Evolutionary conservation across 2,113 vertebrate species (phyloP).

Genomic region (Lagopus leucura): DNA sequence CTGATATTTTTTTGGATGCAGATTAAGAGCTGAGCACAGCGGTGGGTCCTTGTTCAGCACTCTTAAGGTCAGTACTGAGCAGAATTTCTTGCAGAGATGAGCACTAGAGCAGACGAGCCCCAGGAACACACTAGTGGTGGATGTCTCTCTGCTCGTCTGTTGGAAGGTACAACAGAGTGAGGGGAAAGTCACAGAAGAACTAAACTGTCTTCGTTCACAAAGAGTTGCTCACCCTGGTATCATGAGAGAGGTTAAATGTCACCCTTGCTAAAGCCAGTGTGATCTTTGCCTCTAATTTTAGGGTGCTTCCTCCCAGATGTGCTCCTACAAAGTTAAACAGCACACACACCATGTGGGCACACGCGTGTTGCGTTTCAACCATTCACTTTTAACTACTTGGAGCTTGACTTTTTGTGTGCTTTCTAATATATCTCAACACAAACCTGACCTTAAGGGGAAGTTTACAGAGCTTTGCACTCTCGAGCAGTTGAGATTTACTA

Average conservation of each 20-base stretch:
- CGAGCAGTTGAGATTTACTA: constrained; percentile 39
- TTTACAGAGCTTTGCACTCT: constrained; percentile 63
- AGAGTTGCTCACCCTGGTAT: neutral
- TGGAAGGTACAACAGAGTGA: neutral
- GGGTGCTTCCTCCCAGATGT: neutral
- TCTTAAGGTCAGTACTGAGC: neutral
- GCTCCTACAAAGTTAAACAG: neutral
- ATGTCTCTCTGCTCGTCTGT: neutral
- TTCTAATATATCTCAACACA: constrained; percentile 56
- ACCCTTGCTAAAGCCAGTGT: neutral
- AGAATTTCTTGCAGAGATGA: neutral
- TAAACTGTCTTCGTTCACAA: neutral
- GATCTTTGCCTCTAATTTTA: neutral
- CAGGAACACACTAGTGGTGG: neutral
- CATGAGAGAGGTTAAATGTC: neutral
- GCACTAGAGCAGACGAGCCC: neutral
- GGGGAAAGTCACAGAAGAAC: neutral
- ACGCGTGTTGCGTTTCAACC: neutral
- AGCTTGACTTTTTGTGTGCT: constrained; percentile 42
- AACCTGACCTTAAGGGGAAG: constrained; percentile 67
- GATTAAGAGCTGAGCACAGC: neutral
- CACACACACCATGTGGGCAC: neutral
- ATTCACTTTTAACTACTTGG: constrained; percentile 10
- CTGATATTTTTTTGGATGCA: neutral
- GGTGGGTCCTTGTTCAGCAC: neutral